These are phyloP conservation scores for Chanos chanos DNA, from an alignment of 2,797 vertebrate species.

Conservation along the genomic window DNA sequence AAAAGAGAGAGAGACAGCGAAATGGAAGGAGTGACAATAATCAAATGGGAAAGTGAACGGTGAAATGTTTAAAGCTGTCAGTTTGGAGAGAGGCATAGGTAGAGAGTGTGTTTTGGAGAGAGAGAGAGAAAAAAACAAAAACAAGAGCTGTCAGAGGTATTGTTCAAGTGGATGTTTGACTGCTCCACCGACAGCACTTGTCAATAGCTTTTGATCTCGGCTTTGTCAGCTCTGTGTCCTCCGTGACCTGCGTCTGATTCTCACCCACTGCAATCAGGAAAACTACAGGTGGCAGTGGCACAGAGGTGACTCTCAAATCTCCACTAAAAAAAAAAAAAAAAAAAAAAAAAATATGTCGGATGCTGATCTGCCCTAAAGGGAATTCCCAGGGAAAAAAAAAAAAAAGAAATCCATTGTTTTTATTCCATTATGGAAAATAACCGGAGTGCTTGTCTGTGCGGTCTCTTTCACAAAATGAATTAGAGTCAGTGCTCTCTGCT, in stretches of 20 bases:
- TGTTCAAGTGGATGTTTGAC: constrained; percentile 27
- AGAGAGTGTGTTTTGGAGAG: too few species aligned
- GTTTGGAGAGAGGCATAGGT: constrained; percentile 8
- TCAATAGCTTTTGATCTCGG: constrained; percentile 39
- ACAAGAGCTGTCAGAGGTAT: constrained; percentile 25
- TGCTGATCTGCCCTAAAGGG: constrained; percentile 4
- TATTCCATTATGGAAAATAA: too few species aligned
- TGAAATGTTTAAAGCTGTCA: not conserved
- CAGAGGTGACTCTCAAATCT: constrained; percentile 31
- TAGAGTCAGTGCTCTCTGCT: too few species aligned
- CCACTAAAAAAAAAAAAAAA: constrained; percentile 37
- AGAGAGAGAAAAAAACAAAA: too few species aligned
- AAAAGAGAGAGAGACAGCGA: not conserved
- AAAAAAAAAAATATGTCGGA: constrained; percentile 23
- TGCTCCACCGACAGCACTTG: constrained; percentile 28
- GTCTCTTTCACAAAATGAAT: not conserved
- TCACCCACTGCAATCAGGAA: constrained; percentile 43
- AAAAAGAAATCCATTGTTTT: not conserved
- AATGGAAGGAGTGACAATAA: constrained; percentile 11
- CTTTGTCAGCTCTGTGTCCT: constrained; percentile 31
- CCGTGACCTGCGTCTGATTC: constrained; percentile 34
- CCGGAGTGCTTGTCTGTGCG: too few species aligned
- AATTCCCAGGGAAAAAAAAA: constrained; percentile 6
- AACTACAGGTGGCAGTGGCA: constrained; percentile 46
- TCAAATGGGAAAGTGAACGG: constrained; percentile 16